Conservation (phyloP, 2,797 vertebrate genomes). For the Pantherophis vulpinus region DNA sequence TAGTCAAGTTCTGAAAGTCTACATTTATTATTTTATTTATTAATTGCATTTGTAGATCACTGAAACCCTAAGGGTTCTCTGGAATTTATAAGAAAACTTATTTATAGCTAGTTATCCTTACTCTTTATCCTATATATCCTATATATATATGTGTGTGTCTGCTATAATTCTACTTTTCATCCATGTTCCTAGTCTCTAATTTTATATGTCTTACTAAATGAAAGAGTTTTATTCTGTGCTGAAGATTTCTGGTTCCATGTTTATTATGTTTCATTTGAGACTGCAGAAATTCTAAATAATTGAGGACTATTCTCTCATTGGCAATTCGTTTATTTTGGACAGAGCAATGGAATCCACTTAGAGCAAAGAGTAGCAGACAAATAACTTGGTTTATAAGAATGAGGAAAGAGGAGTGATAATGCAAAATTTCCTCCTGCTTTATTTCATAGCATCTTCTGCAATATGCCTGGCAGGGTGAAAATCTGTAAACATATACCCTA, state of each 20-base stretch:
- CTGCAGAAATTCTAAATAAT: conserved; percentile 43
- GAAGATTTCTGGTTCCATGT: conserved; percentile 37
- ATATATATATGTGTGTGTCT: conserved; percentile 19
- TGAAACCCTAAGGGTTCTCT: neutral
- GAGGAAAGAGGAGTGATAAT: neutral
- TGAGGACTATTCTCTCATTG: conserved; percentile 32
- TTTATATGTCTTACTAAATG: conserved; percentile 34
- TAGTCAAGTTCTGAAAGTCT: neutral
- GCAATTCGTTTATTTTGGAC: conserved; percentile 33
- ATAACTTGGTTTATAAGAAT: conserved; percentile 5
- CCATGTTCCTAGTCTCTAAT: conserved; percentile 31
- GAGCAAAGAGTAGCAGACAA: neutral
- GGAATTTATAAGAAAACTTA: neutral
- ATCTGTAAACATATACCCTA: neutral
- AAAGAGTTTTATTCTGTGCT: conserved; percentile 38
- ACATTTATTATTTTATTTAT: neutral
- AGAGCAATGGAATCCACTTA: neutral
- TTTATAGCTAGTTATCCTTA: conserved; percentile 19
- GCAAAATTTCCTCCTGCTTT: neutral
- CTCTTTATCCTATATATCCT: conserved; percentile 19
- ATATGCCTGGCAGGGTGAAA: neutral
- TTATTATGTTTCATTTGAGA: neutral
- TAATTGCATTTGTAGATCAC: neutral
- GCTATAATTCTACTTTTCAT: conserved; percentile 24
- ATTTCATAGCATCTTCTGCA: neutral